A percentile compares a stretch with the other conserved stretches of the same genome.
These are phyloP conservation scores for Chiloscyllium punctatum DNA, from an alignment of 2,797 vertebrate species.

Conservation along the genomic window DNA sequence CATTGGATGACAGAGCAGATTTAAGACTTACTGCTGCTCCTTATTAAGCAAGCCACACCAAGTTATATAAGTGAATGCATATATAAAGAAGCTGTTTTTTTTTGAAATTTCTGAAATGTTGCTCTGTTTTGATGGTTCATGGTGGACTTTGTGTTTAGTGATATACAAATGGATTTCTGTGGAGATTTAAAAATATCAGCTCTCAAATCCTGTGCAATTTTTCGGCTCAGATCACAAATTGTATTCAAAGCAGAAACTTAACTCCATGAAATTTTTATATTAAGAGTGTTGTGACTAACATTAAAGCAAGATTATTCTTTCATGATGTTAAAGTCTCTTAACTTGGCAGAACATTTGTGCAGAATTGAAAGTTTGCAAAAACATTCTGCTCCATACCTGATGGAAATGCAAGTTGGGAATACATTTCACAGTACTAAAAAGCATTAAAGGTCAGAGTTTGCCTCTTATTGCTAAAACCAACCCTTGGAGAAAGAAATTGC, in stretches of 20 bases:
- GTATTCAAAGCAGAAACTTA: neutral
- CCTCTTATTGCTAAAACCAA: neutral
- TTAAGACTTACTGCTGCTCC: too few relatives aligned
- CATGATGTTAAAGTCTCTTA: neutral
- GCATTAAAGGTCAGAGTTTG: neutral
- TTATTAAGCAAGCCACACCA: neutral
- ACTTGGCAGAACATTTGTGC: neutral
- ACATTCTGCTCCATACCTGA: neutral
- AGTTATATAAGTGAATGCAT: neutral
- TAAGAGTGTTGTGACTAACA: neutral
- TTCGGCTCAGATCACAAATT: neutral
- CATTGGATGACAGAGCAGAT: too few relatives aligned
- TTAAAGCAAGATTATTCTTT: neutral
- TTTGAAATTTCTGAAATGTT: neutral
- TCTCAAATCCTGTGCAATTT: neutral
- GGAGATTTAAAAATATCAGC: neutral
- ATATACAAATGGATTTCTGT: neutral
- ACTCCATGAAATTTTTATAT: neutral
- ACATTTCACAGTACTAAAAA: neutral
- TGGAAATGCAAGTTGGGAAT: slow-evolving; percentile 18
- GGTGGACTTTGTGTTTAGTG: neutral
- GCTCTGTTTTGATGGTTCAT: neutral
- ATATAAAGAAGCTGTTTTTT: neutral
- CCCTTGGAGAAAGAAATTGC: neutral
- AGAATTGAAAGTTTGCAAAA: neutral